These are phyloP conservation scores for Morone saxatilis DNA, from an alignment of 2,113 vertebrate species.

Conservation along the genomic window DNA sequence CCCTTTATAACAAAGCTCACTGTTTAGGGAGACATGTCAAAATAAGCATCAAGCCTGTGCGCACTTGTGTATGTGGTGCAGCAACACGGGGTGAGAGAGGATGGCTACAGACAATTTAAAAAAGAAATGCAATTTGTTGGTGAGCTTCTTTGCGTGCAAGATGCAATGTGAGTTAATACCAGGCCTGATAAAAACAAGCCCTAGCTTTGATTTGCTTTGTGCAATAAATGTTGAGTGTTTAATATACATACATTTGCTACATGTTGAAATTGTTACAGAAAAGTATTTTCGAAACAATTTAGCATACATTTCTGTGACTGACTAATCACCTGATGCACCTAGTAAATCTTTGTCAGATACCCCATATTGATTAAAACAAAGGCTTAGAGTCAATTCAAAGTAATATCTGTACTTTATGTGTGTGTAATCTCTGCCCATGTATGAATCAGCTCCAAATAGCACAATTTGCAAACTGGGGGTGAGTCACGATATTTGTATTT, in stretches of 20 bases:
- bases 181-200: conserved; percentile 2
- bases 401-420: not conserved
- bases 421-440: not conserved
- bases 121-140: not conserved
- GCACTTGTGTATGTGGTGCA: conserved; percentile 55
- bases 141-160: not conserved
- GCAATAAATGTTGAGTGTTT: not conserved
- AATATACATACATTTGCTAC: not conserved
- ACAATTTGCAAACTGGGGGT: conserved; percentile 9
- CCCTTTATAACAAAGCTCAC: conserved; percentile 32
- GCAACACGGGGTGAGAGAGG: conserved; percentile 22
- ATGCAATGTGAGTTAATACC: not conserved
- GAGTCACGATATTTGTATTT: conserved; percentile 57
- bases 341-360: not conserved
- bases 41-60: conserved; percentile 65
- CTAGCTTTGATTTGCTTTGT: conserved; percentile 2
- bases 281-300: not conserved
- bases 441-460: conserved; percentile 8
- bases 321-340: not conserved
- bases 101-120: conserved; percentile 42
- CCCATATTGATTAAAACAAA: not conserved
- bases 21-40: conserved; percentile 56
- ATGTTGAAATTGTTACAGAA: not conserved
- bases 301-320: not conserved
- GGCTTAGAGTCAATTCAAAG: not conserved